These are phyloP conservation scores for Poecilobothrus nobilitatus DNA, from an alignment of 2,888 invertebrate species.

Conservation along the genomic window DNA sequence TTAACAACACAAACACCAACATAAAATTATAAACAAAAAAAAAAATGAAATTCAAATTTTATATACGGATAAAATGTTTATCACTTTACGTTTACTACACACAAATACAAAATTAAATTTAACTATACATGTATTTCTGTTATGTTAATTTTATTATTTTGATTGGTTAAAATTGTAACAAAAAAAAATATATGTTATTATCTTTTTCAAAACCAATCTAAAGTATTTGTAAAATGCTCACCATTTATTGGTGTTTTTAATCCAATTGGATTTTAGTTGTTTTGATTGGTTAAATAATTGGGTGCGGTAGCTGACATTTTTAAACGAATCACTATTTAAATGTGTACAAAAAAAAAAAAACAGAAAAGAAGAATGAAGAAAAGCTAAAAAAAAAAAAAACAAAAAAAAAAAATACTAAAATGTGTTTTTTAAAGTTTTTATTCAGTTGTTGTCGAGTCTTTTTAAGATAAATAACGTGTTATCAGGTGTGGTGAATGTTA, in stretches of 20 bases:
- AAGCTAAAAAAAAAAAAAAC: too few species aligned
- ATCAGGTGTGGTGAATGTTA: background rate
- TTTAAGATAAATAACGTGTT: background rate
- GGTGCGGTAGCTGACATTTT: background rate
- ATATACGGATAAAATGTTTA: background rate
- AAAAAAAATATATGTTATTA: background rate
- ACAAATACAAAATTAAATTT: background rate
- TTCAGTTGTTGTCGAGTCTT: conserved; percentile 6
- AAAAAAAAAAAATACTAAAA: too few species aligned
- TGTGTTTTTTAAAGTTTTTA: background rate
- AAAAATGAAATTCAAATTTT: background rate
- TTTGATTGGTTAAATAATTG: background rate
- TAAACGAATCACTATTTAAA: background rate
- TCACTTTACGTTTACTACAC: background rate
- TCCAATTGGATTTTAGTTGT: background rate
- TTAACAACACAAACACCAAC: too few species aligned
- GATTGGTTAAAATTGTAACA: background rate
- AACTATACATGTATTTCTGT: background rate
- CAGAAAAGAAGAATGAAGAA: too few species aligned
- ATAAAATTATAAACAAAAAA: background rate
- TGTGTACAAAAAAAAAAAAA: too few species aligned
- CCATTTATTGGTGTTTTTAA: background rate
- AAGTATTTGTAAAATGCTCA: background rate
- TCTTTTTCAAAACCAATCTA: background rate
- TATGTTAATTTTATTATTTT: background rate